phyloP scores from a whole-genome alignment of 2,797 vertebrate species.

The Prionace glauca region DNA sequence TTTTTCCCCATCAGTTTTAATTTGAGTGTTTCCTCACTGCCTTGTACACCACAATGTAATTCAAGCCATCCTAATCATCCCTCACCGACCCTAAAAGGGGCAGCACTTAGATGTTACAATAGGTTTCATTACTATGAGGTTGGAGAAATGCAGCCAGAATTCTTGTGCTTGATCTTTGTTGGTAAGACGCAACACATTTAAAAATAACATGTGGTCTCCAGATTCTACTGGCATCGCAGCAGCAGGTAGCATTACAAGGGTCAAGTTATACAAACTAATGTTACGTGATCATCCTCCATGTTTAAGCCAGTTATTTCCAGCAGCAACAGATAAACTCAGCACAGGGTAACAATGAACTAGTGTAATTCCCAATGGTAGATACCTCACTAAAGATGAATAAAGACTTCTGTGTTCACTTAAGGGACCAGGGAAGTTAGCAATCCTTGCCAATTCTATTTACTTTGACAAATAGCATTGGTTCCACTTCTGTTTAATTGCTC shows the following conservation, averaged over 20 bases:
- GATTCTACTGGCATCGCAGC: background rate
- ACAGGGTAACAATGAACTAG: background rate
- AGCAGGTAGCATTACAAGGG: background rate
- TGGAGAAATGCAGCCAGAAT: background rate
- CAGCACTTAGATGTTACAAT: background rate
- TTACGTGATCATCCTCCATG: background rate
- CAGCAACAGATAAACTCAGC: background rate
- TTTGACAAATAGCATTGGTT: background rate
- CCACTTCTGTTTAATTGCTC: background rate
- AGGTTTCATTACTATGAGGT: background rate
- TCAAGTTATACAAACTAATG: background rate
- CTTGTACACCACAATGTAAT: background rate
- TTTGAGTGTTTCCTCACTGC: background rate
- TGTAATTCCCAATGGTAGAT: background rate
- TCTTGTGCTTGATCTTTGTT: background rate
- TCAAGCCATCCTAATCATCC: background rate
- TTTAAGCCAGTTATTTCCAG: background rate
- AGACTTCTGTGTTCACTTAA: background rate
- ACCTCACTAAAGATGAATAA: background rate
- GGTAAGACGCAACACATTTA: background rate
- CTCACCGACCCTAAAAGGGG: background rate
- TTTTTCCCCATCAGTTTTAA: background rate
- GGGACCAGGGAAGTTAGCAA: background rate
- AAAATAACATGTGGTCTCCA: background rate
- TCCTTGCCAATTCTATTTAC: background rate